Conservation (phyloP, 2,797 vertebrate species). For the Phaenicophaeus curvirostris region DNA sequence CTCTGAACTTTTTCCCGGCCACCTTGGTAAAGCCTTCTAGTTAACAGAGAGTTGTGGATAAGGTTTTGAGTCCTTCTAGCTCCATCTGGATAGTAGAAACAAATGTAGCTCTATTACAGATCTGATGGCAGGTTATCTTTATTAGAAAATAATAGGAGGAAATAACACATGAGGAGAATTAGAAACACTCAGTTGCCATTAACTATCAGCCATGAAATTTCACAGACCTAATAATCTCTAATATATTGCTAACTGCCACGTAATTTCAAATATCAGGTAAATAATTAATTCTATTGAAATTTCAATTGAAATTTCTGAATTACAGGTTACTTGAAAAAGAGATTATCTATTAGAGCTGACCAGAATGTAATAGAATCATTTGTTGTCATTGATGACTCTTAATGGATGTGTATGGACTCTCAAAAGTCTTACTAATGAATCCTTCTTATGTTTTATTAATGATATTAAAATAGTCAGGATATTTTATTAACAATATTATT, state of each 20-base stretch:
- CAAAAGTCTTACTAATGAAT: constrained; percentile 5
- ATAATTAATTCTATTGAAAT: constrained; percentile 27
- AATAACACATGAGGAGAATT: neutral
- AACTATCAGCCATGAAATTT: neutral
- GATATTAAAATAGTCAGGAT: neutral
- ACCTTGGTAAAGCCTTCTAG: neutral
- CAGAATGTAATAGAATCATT: neutral
- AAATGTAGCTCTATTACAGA: neutral
- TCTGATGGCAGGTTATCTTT: neutral
- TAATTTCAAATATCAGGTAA: constrained; percentile 17
- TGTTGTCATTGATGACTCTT: neutral
- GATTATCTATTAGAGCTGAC: neutral
- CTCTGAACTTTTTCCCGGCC: neutral
- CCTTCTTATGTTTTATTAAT: constrained; percentile 10
- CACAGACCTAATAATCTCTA: neutral
- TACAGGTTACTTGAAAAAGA: neutral
- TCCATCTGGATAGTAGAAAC: neutral
- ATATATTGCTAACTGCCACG: neutral
- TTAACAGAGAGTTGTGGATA: neutral
- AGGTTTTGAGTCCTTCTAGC: neutral
- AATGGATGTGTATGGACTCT: neutral
- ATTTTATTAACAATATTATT: constrained; percentile 34
- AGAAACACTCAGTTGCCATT: neutral
- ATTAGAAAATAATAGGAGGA: neutral
- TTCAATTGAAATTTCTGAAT: constrained; percentile 8